phyloP scores from a whole-genome alignment of 2,888 invertebrate species.

The Acronicta leporina region DNA sequence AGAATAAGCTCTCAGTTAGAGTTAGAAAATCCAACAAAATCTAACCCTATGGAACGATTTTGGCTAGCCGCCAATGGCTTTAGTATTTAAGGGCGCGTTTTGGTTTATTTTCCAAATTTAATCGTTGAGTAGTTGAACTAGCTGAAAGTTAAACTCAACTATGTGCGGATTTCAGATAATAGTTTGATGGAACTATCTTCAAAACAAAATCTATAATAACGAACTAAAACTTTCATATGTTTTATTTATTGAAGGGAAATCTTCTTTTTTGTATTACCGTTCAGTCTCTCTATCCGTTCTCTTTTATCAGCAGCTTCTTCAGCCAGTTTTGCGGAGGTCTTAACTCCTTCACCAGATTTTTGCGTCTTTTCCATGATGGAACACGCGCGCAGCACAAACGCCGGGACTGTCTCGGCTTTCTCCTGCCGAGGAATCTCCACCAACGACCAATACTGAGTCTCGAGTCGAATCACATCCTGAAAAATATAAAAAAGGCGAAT shows the following conservation, averaged over 20 bases:
- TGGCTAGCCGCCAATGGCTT: slow-evolving; percentile 57
- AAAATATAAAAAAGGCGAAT: slow-evolving; percentile 31
- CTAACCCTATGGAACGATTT: slow-evolving; percentile 43
- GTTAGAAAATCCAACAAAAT: slow-evolving; percentile 37
- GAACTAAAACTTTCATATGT: too few species aligned
- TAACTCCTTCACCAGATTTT: slow-evolving; percentile 96
- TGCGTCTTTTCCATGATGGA: slow-evolving; percentile 97
- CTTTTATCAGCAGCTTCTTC: slow-evolving; percentile 96
- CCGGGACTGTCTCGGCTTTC: slow-evolving; percentile 97
- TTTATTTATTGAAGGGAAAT: too few species aligned
- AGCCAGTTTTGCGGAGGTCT: slow-evolving; percentile 94
- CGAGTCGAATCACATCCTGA: slow-evolving; percentile 96
- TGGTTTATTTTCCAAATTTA: slow-evolving; percentile 46
- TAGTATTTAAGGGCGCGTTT: slow-evolving; percentile 32
- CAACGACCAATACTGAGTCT: slow-evolving; percentile 97
- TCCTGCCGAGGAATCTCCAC: slow-evolving; percentile 98
- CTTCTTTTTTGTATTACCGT: slow-evolving; percentile 88
- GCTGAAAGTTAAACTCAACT: slow-evolving; percentile 27
- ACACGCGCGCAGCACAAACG: slow-evolving; percentile 96
- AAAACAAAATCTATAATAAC: too few species aligned
- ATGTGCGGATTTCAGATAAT: slow-evolving; percentile 9
- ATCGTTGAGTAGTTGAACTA: slow-evolving; percentile 22
- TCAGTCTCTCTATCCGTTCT: slow-evolving; percentile 95
- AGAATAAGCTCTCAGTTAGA: slow-evolving; percentile 41
- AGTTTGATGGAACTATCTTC: too few species aligned